Conservation (phyloP, 2,888 invertebrate genomes). For the Lapara coniferarum region DNA sequence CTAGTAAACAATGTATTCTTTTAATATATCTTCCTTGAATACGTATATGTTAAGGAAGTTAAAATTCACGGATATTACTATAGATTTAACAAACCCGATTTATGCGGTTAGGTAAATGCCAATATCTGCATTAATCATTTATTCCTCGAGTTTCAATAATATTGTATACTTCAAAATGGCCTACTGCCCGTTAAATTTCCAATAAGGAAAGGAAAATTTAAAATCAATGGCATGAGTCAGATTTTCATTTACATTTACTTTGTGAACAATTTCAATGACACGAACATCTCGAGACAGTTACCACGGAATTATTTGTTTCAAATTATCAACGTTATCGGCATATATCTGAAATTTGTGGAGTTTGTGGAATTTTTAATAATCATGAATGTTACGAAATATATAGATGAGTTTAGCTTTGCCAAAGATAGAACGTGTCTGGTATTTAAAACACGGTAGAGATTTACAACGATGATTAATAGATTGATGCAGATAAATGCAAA, state of each 20-base stretch:
- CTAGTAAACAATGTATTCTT: too few relatives aligned
- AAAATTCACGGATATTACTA: too few relatives aligned
- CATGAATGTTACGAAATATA: not conserved
- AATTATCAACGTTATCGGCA: not conserved
- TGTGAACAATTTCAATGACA: too few relatives aligned
- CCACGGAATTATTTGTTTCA: not conserved
- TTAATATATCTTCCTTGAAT: too few relatives aligned
- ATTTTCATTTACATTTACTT: not conserved
- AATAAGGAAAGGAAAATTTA: constrained; percentile 10
- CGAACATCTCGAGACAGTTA: not conserved
- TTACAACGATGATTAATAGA: not conserved
- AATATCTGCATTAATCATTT: too few relatives aligned
- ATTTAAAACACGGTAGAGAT: not conserved
- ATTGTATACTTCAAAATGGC: not conserved
- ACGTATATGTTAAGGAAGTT: too few relatives aligned
- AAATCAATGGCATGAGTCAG: not conserved
- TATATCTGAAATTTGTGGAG: not conserved
- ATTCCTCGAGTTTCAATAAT: not conserved
- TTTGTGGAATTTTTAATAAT: not conserved
- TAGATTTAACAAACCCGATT: too few relatives aligned
- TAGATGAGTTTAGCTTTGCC: not conserved
- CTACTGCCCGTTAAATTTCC: not conserved
- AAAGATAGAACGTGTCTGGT: not conserved
- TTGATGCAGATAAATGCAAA: constrained; percentile 6
- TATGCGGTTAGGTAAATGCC: too few relatives aligned